phyloP scores from a whole-genome alignment of 2,888 invertebrate species.

The Dolichomitus sp. region DNA sequence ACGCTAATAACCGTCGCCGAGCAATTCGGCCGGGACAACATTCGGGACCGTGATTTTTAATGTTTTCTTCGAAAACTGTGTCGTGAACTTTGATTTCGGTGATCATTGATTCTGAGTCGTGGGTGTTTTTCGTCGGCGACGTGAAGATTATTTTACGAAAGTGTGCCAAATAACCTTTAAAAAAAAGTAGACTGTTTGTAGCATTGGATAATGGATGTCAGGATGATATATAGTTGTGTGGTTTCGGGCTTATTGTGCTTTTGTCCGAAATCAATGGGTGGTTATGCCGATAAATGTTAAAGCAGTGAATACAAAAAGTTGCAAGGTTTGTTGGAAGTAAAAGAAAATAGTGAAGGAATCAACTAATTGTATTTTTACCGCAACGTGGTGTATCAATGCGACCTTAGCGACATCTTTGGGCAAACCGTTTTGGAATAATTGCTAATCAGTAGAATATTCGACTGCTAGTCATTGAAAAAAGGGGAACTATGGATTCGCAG shows the following conservation, averaged over 20 bases:
- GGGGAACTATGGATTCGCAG: constrained; percentile 81
- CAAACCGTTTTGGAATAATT: not conserved
- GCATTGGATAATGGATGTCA: not conserved
- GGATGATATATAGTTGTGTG: constrained; percentile 27
- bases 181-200: not conserved
- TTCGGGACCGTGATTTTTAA: not conserved
- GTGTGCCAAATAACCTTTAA: constrained; percentile 5
- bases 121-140: not conserved
- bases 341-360: not conserved
- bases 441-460: not conserved
- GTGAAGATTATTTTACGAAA: not conserved
- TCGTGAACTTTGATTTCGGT: not conserved
- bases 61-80: constrained; percentile 1
- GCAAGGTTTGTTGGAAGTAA: not conserved
- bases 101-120: not conserved
- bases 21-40: no score
- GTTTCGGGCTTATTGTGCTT: constrained; percentile 4
- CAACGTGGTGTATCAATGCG: constrained; percentile 3
- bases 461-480: not conserved
- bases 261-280: not conserved
- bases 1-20: constrained; percentile 12
- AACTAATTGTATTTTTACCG: not conserved
- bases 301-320: not conserved
- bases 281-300: not conserved
- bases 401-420: constrained; percentile 9